Evolutionary conservation across 2,797 vertebrate species (phyloP), one percentile per base, ranked within the genome.

Genomic region (Gambusia yucatana): DNA sequence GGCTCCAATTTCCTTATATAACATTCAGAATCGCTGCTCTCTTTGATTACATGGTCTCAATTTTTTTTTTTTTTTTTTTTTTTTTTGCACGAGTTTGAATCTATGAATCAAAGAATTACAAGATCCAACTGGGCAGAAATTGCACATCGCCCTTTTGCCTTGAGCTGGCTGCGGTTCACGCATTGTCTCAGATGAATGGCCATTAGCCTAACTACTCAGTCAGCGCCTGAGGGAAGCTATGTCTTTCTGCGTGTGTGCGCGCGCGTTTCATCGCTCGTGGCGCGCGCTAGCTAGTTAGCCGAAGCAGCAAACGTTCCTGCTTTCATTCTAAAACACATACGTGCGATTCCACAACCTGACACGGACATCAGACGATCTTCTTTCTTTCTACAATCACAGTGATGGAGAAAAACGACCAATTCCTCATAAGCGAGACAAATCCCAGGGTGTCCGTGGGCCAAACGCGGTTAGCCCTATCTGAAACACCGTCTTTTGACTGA

Each of bases 381-480:
- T 89, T 80, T 90, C 87, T 86, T 82, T 90, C 82, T 83, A 80
- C 71, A 82, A 91, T 87, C 70, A 76, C 84, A 88, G 80, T 28
- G 25, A 43, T 69, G 6, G 25, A 17, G 13, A 25, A 61, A 46
- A 82, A 78, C 77, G 91, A 92, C 95, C 80, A 79, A 86, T 94
- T 96, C 95, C 84, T 86, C 52, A 89, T 88, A 78, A 48, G 0
- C 72, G 82, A 95, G 95, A 96, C 95, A 96, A 96, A 97, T 94
- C 95, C 91, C 87, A 83, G 88, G 84, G 81, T 91, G 89, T 94
- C 94, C 94, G 94, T 85, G 88, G 95, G 94, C 95, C 95, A 95
- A 96, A 97, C 95, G 95, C 92, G 96, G 96, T 97, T 96, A 96
- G 92, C 91, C 86, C 91, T 95, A 96, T 97, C 94, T 95, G 93